Percentiles rank a stretch among this genome's conserved stretches.
phyloP scores from a whole-genome alignment of 2,797 vertebrate genomes.

The Enteromius afrohamiltoni region DNA sequence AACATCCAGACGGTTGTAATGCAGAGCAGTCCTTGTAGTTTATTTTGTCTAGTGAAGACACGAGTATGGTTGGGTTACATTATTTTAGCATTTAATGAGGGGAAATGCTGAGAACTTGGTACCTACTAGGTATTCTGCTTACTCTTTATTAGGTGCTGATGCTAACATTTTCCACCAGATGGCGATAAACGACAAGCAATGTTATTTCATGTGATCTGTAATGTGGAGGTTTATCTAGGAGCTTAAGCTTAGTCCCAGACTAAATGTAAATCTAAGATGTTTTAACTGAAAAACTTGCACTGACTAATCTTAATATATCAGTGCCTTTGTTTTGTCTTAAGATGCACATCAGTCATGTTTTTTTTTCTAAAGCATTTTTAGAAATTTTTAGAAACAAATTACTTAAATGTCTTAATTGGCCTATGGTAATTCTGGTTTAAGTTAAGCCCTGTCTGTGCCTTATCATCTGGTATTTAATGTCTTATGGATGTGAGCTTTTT shows the following conservation, averaged over 20 bases:
- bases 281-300: too few relatives aligned
- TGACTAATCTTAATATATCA: too few relatives aligned
- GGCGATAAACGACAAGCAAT: slow-evolving; percentile 9
- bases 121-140: neutral
- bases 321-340: too few relatives aligned
- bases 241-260: too few relatives aligned
- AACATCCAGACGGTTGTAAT: neutral
- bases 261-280: too few relatives aligned
- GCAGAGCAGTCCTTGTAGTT: neutral
- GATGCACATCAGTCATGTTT: too few relatives aligned
- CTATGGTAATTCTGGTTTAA: too few relatives aligned
- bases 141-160: slow-evolving; percentile 15
- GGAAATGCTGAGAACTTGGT: neutral
- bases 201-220: neutral
- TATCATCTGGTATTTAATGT: neutral
- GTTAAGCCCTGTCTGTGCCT: too few relatives aligned
- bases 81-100: neutral
- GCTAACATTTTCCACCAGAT: slow-evolving; percentile 33
- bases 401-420: too few relatives aligned
- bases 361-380: too few relatives aligned
- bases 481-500: neutral
- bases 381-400: too few relatives aligned
- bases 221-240: neutral
- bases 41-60: neutral
- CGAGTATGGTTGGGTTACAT: neutral